Percentiles rank a stretch among this genome's conserved stretches.
phyloP scores from a whole-genome alignment of 2,797 vertebrate genomes.

The Podargus strigoides region DNA sequence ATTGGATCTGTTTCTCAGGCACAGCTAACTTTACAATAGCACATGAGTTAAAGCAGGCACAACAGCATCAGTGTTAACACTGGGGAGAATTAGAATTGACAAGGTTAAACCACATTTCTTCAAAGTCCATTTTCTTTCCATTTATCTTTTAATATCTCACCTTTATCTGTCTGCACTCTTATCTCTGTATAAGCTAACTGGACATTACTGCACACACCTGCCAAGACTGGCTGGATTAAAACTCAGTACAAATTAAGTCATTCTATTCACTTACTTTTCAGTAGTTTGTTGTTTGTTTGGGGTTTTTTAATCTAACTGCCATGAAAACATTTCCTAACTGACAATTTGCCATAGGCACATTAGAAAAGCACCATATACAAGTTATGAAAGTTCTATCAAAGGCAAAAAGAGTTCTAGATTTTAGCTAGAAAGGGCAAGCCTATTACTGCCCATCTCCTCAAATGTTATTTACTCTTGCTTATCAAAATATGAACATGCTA shows the following conservation, averaged over 20 bases:
- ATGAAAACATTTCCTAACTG: neutral
- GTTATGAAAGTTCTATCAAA: neutral
- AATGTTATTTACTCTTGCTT: slow-evolving; percentile 15
- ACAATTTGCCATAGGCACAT: neutral
- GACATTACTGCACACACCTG: neutral
- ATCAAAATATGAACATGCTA: neutral
- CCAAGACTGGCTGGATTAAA: neutral
- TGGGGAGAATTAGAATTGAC: neutral
- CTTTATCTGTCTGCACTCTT: neutral
- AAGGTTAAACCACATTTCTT: neutral
- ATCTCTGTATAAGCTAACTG: neutral
- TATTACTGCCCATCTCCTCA: neutral
- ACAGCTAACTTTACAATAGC: neutral
- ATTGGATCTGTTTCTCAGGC: neutral
- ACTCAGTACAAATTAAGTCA: neutral
- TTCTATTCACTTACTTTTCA: neutral
- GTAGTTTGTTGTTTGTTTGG: neutral
- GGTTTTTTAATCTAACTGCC: neutral
- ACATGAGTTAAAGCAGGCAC: neutral
- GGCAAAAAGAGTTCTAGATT: neutral
- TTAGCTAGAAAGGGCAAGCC: neutral
- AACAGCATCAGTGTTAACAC: neutral
- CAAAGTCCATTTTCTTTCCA: neutral
- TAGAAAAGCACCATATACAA: neutral
- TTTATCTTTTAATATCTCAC: neutral